Evolutionary conservation across 2,113 vertebrate species (phyloP).

Genomic region (Triplophysa dalaica): DNA sequence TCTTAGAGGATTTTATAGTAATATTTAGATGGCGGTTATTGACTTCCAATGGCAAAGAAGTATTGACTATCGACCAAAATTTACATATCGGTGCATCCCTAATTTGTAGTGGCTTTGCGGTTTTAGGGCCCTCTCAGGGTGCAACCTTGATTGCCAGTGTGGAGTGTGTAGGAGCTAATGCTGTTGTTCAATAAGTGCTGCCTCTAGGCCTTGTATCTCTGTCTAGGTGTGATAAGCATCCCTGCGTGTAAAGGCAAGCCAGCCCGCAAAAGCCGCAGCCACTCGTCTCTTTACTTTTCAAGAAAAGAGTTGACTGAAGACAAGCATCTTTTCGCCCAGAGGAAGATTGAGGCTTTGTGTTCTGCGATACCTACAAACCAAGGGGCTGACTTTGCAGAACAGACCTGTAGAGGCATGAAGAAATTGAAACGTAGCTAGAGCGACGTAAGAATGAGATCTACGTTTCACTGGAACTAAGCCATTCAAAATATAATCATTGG

Average conservation of each 20-base stretch:
- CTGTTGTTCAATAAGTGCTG: constrained; percentile 44
- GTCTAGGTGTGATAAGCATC: constrained; percentile 42
- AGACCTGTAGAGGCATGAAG: not conserved
- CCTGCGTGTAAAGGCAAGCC: constrained; percentile 45
- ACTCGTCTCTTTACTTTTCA: not conserved
- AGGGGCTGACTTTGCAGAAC: not conserved
- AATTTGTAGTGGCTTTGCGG: constrained; percentile 1
- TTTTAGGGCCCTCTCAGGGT: not conserved
- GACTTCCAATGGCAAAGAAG: too few species aligned
- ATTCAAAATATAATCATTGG: not conserved
- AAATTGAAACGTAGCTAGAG: not conserved
- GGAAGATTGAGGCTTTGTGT: not conserved
- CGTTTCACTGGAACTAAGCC: not conserved
- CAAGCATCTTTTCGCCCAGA: not conserved
- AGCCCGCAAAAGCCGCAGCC: not conserved
- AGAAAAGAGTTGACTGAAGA: not conserved
- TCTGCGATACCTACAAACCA: not conserved
- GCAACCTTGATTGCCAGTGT: not conserved
- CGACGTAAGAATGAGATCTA: not conserved
- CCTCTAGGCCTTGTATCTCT: constrained; percentile 47
- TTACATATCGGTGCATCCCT: too few species aligned
- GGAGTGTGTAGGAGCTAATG: not conserved
- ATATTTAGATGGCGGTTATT: too few species aligned
- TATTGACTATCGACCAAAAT: too few species aligned
- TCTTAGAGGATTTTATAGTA: too few species aligned